Percentiles rank a stretch among this genome's conserved stretches.
These are phyloP conservation scores for Agraylea sexmaculata DNA, from an alignment of 1,140 invertebrate species.

Conservation along the genomic window DNA sequence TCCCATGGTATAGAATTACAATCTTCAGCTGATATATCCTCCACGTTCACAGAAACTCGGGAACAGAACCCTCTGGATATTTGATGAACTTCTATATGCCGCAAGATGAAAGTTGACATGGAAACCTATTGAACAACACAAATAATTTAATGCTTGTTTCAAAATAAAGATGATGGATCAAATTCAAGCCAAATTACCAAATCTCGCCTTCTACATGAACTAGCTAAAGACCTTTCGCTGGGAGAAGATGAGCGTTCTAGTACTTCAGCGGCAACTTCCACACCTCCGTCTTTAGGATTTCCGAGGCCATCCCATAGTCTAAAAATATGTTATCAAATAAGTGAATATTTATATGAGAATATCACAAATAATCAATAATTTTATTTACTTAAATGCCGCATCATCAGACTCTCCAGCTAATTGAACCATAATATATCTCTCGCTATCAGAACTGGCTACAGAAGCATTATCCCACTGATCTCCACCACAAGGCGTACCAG, in stretches of 20 bases:
- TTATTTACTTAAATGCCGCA: conserved; percentile 43
- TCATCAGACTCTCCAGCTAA: conserved; percentile 49
- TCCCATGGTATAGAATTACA: conserved; percentile 83
- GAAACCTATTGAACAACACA: conserved; percentile 50
- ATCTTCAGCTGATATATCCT: conserved; percentile 65
- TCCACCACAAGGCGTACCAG: conserved; percentile 4
- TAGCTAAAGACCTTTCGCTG: conserved; percentile 68
- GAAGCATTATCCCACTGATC: conserved; percentile 41
- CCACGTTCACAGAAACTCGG: conserved; percentile 61
- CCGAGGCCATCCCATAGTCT: conserved; percentile 25
- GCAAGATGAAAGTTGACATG: conserved; percentile 68
- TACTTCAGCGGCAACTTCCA: conserved; percentile 77
- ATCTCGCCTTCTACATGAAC: conserved; percentile 66
- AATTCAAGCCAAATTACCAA: conserved; percentile 35
- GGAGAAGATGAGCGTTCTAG: conserved; percentile 61
- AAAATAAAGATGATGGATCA: conserved; percentile 7
- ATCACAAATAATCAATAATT: conserved; percentile 1
- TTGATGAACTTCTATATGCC: conserved; percentile 70
- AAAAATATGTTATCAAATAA: conserved; percentile 3
- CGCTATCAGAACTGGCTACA: conserved; percentile 70
- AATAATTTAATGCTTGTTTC: neutral
- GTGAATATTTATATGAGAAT: neutral
- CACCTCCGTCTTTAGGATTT: conserved; percentile 26
- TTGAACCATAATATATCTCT: conserved; percentile 59
- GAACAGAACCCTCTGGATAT: conserved; percentile 66